Base-by-base conservation (phyloP, 2,797 vertebrate species). In the Gallinago solitaria region DNA sequence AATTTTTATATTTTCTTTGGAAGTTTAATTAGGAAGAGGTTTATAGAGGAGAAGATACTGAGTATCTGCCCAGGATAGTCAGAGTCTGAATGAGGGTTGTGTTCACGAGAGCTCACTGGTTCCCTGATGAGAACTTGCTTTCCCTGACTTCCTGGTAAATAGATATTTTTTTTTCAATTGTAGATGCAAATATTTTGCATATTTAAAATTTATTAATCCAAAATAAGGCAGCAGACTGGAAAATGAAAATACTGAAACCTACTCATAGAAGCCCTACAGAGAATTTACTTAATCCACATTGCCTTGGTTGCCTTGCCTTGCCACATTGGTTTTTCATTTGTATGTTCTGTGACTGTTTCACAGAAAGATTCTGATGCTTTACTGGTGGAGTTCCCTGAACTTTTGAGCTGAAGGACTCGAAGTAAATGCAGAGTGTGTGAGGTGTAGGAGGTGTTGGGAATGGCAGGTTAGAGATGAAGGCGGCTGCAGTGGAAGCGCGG, bases 21-120 rank as follows among this genome's bases (percentile, higher is more conserved):
- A 85, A 77, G 45, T 90, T 91, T 96, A 96, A 93, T 97, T 94
- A 91, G 75, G 70, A 78, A 94, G 28, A 63, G 64, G 16, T 88
- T 90, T 94, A 54, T 74, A 51, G 67, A 78, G 65, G 50, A 76
- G 51, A 67, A 92, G 67, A 32, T 47, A 17, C 16, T 37, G 32
- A 32, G 48, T 64, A 57, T 73, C 33, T 89, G 30, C 37, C 33
- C 60, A 32, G 24, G 32, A 75, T 12, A 80, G 39, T 28, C 63
- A 25, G 76, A 43, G 43, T 60, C 30, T 60, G 25, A 77, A 33
- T 41, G 32, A 47, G 18, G 28, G 45, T 48, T 64, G 23, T 70
- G 11, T 74, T 70, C 5, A 2, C 3, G 2, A 30, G 32, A 35
- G 14, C 10, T 57, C 25, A 28, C 10, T 20, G 20, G 11, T 41